Evolutionary conservation across 2,113 vertebrate species (phyloP).

Genomic region (Melanocharis versteri): DNA sequence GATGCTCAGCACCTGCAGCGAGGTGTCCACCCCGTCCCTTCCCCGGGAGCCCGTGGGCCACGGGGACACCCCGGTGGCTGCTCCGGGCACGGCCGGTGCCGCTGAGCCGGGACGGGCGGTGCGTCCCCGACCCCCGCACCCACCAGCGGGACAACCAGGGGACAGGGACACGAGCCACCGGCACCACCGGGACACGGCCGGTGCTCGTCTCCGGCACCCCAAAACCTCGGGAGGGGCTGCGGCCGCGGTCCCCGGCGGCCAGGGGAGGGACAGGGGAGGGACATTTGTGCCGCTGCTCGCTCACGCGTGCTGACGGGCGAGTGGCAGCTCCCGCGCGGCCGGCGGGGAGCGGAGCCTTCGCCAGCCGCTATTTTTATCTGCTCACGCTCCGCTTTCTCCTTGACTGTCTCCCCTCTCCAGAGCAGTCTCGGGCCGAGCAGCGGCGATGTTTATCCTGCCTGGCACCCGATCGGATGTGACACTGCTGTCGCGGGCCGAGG

Average conservation of each 20-base stretch:
- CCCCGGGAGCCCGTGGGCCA: accelerated
- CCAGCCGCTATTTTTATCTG: conserved; percentile 46
- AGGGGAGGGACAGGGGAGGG: neutral
- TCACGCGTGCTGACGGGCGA: neutral
- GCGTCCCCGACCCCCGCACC: neutral
- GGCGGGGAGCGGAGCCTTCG: neutral
- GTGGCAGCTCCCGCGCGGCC: neutral
- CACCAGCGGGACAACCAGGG: accelerated
- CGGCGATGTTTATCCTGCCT: conserved; percentile 4
- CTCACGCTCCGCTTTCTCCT: conserved; percentile 52
- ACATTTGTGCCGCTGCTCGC: neutral
- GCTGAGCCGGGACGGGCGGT: accelerated
- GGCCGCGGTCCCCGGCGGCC: accelerated
- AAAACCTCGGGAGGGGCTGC: neutral
- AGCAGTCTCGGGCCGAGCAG: neutral
- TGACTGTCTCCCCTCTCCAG: conserved; percentile 16
- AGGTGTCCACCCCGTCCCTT: neutral
- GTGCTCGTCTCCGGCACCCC: accelerated
- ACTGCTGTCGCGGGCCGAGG: neutral
- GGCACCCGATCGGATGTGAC: neutral
- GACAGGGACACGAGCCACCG: neutral
- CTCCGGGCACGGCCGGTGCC: accelerated
- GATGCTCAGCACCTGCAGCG: neutral
- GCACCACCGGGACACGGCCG: accelerated
- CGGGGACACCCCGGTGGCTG: accelerated